phyloP scores from a whole-genome alignment of 2,113 vertebrate species.

The Sander vitreus region DNA sequence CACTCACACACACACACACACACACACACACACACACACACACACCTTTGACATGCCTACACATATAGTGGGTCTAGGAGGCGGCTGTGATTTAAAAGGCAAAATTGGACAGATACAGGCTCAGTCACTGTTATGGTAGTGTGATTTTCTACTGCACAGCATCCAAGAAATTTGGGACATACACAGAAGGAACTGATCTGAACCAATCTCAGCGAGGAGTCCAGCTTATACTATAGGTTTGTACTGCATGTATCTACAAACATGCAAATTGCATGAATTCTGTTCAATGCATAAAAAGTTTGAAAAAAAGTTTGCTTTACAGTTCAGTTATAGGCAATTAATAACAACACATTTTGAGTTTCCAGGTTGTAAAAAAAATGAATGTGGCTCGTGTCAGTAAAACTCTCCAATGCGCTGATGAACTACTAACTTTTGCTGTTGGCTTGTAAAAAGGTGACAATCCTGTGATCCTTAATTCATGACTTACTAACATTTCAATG shows the following conservation, averaged over 20 bases:
- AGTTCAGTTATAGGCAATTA: neutral
- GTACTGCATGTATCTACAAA: constrained; percentile 53
- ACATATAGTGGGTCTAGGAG: constrained; percentile 7
- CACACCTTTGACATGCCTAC: constrained; percentile 10
- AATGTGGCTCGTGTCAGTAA: neutral
- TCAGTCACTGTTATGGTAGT: constrained; percentile 7
- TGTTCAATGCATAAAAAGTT: neutral
- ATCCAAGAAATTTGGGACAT: constrained; percentile 19
- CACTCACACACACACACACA: constrained; percentile 37
- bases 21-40: constrained; percentile 24
- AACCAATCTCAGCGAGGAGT: constrained; percentile 20
- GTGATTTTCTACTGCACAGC: constrained; percentile 30
- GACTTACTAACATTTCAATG: neutral
- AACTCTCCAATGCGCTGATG: too few species aligned
- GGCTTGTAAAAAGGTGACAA: too few species aligned
- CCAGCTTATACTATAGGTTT: constrained; percentile 38
- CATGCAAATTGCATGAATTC: constrained; percentile 44
- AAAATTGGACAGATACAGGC: constrained; percentile 29
- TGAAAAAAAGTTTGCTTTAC: neutral
- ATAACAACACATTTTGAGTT: neutral
- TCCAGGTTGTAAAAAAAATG: too few species aligned
- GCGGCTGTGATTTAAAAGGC: constrained; percentile 60
- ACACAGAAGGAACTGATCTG: constrained; percentile 23
- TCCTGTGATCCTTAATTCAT: neutral
- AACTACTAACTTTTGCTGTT: neutral